Evolutionary conservation across 2,113 vertebrate species (phyloP).

Genomic region (Forbesichthys papilliferus): DNA sequence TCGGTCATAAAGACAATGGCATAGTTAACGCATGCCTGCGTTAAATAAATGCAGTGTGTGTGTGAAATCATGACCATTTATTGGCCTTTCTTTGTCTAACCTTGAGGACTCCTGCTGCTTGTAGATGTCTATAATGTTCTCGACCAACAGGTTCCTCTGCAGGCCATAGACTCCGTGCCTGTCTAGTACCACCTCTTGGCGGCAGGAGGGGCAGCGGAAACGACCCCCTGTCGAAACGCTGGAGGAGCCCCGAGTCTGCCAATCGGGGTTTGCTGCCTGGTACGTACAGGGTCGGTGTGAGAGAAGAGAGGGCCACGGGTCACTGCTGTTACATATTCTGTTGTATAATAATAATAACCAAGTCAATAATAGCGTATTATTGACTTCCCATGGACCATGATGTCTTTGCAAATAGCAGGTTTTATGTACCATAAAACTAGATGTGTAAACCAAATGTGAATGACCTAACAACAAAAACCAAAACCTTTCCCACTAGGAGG

Average conservation of each 20-base stretch:
- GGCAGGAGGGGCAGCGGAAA: constrained; percentile 88
- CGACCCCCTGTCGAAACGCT: constrained; percentile 77
- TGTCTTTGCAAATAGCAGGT: no score
- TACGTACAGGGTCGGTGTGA: not conserved
- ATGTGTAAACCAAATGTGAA: no score
- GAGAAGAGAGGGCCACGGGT: not conserved
- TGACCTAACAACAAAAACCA: no score
- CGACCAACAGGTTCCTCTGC: constrained; percentile 89
- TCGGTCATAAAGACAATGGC: no score
- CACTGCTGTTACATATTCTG: not conserved
- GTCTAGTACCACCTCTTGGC: constrained; percentile 88
- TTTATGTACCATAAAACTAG: no score
- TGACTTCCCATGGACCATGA: no score
- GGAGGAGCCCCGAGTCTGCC: constrained; percentile 84
- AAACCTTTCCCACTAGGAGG: no score
- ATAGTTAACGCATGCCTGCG: no score
- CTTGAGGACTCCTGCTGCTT: constrained; percentile 85
- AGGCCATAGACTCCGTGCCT: constrained; percentile 87
- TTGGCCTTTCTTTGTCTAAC: constrained; percentile 53
- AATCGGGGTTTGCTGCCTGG: constrained; percentile 85
- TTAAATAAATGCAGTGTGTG: no score
- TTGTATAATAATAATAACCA: no score
- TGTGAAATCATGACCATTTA: no score
- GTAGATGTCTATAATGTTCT: constrained; percentile 92
- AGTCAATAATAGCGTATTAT: no score